Conservation (phyloP, 2,888 invertebrate genomes). For the Priocnemis perturbator region DNA sequence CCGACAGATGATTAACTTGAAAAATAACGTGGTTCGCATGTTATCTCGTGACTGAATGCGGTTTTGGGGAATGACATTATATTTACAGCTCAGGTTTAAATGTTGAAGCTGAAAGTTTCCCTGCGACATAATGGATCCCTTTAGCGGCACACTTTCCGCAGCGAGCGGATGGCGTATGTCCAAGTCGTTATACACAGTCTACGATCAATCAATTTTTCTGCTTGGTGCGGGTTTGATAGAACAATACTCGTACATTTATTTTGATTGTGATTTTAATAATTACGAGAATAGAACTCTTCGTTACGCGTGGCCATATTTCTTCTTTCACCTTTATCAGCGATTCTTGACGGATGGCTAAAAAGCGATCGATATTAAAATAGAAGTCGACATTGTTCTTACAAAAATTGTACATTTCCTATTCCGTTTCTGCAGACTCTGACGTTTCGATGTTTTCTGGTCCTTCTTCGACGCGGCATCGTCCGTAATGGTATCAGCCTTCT, state of each 20-base stretch:
- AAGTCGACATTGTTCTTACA: background rate
- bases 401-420: slow-evolving; percentile 36
- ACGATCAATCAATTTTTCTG: too few species aligned
- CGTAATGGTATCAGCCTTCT: too few species aligned
- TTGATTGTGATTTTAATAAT: too few species aligned
- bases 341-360: too few species aligned
- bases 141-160: slow-evolving; percentile 59
- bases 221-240: too few species aligned
- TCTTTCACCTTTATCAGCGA: too few species aligned
- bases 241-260: too few species aligned
- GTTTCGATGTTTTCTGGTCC: slow-evolving; percentile 7
- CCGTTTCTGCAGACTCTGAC: slow-evolving; percentile 13
- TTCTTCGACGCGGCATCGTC: slow-evolving; percentile 3
- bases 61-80: background rate
- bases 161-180: slow-evolving; percentile 65
- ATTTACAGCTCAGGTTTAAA: slow-evolving; percentile 70
- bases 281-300: too few species aligned
- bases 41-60: background rate
- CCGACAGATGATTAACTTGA: slow-evolving; percentile 62
- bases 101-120: slow-evolving; percentile 69
- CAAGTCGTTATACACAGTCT: slow-evolving; percentile 11
- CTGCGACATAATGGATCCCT: slow-evolving; percentile 59
- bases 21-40: slow-evolving; percentile 12
- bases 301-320: too few species aligned
- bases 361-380: too few species aligned